Conservation (phyloP, 2,888 invertebrate species). For the Patella pellucida region DNA sequence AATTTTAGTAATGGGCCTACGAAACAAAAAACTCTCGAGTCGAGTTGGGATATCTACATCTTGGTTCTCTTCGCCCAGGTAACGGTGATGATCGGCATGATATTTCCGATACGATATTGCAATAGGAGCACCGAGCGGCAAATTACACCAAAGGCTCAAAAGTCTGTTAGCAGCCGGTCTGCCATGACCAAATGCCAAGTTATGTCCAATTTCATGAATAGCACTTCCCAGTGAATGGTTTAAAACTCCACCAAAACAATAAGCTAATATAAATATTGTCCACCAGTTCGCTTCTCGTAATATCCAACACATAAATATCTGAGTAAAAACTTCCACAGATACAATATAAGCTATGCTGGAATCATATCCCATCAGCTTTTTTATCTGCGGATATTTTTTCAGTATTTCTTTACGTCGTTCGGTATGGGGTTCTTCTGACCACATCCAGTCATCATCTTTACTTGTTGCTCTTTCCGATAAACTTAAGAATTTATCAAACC, state of each 20-base stretch:
- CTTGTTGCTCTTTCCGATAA: slow-evolving; percentile 43
- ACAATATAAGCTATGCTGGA: slow-evolving; percentile 61
- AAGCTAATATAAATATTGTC: slow-evolving; percentile 56
- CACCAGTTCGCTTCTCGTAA: slow-evolving; percentile 60
- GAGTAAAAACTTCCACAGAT: slow-evolving; percentile 48
- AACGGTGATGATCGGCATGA: slow-evolving; percentile 70
- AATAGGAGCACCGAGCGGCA: slow-evolving; percentile 68
- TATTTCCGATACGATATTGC: slow-evolving; percentile 71
- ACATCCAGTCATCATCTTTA: slow-evolving; percentile 81
- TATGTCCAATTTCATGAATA: slow-evolving; percentile 71
- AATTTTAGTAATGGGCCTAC: slow-evolving; percentile 65
- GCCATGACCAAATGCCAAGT: slow-evolving; percentile 69
- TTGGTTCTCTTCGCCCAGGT: slow-evolving; percentile 67
- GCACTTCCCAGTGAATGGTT: slow-evolving; percentile 70
- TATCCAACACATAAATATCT: slow-evolving; percentile 53
- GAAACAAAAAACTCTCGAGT: slow-evolving; percentile 66
- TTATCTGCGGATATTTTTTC: slow-evolving; percentile 70
- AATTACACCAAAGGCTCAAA: slow-evolving; percentile 67
- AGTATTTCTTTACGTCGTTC: slow-evolving; percentile 91
- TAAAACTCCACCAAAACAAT: slow-evolving; percentile 63
- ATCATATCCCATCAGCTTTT: slow-evolving; percentile 70
- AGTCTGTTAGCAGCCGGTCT: slow-evolving; percentile 61
- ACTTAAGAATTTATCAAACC: slow-evolving; percentile 45
- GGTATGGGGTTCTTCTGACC: slow-evolving; percentile 97
- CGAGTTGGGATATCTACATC: slow-evolving; percentile 70